Conservation (phyloP, 2,888 invertebrate species). For the Melieria omissa region DNA sequence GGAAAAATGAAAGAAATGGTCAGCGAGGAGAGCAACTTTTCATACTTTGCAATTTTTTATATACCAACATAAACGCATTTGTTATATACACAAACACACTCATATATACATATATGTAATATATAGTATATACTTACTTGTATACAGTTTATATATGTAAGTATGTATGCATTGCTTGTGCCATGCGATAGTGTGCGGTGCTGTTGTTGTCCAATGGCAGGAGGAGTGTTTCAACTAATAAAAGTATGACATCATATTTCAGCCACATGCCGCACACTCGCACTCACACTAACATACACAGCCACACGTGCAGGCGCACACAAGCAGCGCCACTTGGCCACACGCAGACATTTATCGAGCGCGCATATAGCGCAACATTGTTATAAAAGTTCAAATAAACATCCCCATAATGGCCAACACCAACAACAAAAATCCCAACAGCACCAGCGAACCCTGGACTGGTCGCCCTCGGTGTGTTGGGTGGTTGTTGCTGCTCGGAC, state of each 20-base stretch:
- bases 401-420: conserved; percentile 36
- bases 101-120: conserved; percentile 12
- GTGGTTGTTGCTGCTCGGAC: too few relatives aligned
- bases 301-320: conserved; percentile 16
- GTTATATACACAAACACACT: background rate
- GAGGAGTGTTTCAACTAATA: conserved; percentile 28
- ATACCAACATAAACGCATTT: background rate
- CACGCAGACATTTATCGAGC: background rate
- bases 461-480: too few relatives aligned
- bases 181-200: background rate
- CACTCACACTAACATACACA: conserved; percentile 21
- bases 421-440: too few relatives aligned
- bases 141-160: conserved; percentile 19
- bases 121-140: conserved; percentile 26
- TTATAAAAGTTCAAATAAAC: conserved; percentile 60
- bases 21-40: conserved; percentile 3
- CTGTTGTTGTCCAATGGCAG: background rate
- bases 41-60: background rate
- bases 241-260: conserved; percentile 39
- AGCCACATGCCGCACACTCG: conserved; percentile 27
- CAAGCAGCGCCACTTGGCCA: conserved; percentile 8
- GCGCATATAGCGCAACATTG: conserved; percentile 46
- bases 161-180: background rate
- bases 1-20: conserved; percentile 7
- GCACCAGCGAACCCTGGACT: too few relatives aligned